A percentile compares a stretch with the other conserved stretches of the same genome.
Conservation (phyloP, 2,888 invertebrate species). For the Lasius platythorax region DNA sequence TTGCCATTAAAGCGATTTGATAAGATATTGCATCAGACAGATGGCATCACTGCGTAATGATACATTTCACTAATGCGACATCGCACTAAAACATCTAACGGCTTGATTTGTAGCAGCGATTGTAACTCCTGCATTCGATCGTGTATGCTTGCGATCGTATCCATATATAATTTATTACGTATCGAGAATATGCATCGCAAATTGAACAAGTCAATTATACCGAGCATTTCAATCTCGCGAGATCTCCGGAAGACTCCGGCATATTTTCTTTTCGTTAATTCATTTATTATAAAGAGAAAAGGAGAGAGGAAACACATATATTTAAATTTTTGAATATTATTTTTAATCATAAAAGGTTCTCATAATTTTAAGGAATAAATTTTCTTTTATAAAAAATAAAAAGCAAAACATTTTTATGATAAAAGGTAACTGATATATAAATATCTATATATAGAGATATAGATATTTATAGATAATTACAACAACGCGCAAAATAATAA, state of each 20-base stretch:
- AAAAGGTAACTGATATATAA: background rate
- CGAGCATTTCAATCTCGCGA: background rate
- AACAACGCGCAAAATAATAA: background rate
- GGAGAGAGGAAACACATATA: background rate
- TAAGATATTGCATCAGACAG: constrained; percentile 42
- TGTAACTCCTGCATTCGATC: constrained; percentile 15
- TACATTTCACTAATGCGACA: constrained; percentile 24
- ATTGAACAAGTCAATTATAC: constrained; percentile 28
- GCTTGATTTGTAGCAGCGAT: constrained; percentile 37
- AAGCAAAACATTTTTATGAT: background rate
- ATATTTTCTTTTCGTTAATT: background rate
- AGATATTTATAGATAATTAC: background rate
- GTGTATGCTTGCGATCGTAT: background rate
- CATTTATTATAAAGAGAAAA: background rate
- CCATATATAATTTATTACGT: background rate
- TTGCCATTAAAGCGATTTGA: constrained; percentile 42
- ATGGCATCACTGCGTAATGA: constrained; percentile 16
- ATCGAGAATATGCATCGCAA: constrained; percentile 15
- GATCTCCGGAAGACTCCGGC: background rate
- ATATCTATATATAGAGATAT: background rate
- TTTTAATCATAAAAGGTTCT: background rate
- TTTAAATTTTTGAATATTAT: background rate
- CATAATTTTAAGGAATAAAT: background rate
- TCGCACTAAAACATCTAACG: constrained; percentile 19
- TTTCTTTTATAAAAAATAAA: constrained; percentile 8